Evolutionary conservation across 1,140 invertebrate species (phyloP).

Genomic region (Formica selysi): DNA sequence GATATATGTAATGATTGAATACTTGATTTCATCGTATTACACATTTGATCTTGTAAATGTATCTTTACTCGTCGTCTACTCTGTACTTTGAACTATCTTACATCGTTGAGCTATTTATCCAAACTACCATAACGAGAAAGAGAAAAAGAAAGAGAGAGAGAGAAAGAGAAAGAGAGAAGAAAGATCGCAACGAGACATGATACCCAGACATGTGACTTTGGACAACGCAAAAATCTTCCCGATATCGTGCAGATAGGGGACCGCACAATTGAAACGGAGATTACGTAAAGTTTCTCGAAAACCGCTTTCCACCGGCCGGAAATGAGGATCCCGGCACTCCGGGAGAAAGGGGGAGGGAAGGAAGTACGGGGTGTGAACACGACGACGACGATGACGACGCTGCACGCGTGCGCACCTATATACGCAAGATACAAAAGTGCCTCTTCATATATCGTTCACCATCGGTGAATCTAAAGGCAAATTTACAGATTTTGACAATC

Average conservation of each 20-base stretch:
- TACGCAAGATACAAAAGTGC: conserved; percentile 40
- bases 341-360: conserved; percentile 52
- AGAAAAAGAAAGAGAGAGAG: no score
- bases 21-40: background rate
- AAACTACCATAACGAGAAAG: background rate
- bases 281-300: conserved; percentile 82
- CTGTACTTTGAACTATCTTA: background rate
- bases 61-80: background rate
- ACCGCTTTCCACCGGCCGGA: conserved; percentile 79
- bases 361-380: conserved; percentile 83
- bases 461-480: conserved; percentile 15
- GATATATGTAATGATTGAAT: background rate
- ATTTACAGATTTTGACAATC: conserved; percentile 5
- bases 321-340: conserved; percentile 70
- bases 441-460: background rate
- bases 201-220: background rate
- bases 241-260: background rate
- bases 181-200: background rate
- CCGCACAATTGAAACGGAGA: conserved; percentile 59
- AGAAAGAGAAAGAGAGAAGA: no score
- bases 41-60: background rate
- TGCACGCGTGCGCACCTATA: conserved; percentile 39
- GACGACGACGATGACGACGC: conserved; percentile 32
- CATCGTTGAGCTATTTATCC: background rate
- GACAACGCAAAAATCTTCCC: conserved; percentile 24